phyloP scores from a whole-genome alignment of 2,888 invertebrate species.

The Aplocera efformata region DNA sequence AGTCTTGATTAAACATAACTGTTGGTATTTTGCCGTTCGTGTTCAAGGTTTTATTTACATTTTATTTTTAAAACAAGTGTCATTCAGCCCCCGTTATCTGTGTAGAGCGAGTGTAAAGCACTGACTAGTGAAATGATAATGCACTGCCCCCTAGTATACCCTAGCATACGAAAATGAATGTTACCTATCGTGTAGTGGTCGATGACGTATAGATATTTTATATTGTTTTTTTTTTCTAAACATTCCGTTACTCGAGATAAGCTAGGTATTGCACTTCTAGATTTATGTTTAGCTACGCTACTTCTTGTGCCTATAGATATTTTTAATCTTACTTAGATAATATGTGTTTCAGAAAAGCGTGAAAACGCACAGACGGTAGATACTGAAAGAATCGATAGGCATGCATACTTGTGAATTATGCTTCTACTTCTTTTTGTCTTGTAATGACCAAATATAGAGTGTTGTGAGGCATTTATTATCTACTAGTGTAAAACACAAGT shows the following conservation, averaged over 20 bases:
- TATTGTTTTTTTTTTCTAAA: slow-evolving; percentile 17
- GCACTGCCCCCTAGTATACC: slow-evolving; percentile 37
- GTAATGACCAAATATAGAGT: no score
- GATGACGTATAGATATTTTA: slow-evolving; percentile 21
- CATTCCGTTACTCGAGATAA: slow-evolving; percentile 17
- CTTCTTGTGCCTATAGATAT: slow-evolving; percentile 13
- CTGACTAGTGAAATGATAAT: slow-evolving; percentile 42
- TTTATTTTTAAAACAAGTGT: slow-evolving; percentile 29
- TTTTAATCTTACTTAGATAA: slow-evolving; percentile 3
- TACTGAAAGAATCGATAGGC: no score
- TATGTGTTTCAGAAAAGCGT: no score
- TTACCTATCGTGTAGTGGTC: slow-evolving; percentile 28
- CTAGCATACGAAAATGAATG: slow-evolving; percentile 25
- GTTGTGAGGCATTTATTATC: no score
- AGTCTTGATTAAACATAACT: no score
- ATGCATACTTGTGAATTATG: no score
- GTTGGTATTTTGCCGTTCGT: no score
- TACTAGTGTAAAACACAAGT: neutral
- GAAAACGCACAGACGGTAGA: no score
- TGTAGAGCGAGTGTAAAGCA: slow-evolving; percentile 47
- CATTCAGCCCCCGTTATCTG: slow-evolving; percentile 34
- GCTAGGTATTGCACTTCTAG: slow-evolving; percentile 25
- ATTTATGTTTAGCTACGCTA: slow-evolving; percentile 20
- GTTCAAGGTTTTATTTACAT: neutral
- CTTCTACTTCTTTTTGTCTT: no score